phyloP scores from a whole-genome alignment of 2,797 vertebrate genomes.

The Dryobates pubescens region DNA sequence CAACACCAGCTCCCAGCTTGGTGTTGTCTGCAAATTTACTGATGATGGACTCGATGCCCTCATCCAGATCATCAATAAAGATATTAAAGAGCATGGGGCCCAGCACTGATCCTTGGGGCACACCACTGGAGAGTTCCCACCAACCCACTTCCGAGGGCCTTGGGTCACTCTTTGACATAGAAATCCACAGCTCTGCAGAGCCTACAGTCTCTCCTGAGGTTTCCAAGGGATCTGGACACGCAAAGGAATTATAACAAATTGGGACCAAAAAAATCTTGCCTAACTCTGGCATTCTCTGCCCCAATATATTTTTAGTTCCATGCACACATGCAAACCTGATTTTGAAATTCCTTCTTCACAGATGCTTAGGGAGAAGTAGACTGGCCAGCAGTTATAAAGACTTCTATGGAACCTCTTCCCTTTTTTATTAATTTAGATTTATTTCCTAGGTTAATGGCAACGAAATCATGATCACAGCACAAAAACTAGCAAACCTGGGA shows the following conservation, averaged over 20 bases:
- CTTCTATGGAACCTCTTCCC: neutral
- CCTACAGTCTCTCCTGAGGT: neutral
- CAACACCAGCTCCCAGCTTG: no score
- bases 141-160: neutral
- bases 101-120: no score
- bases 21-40: no score
- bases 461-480: neutral
- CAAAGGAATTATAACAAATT: neutral
- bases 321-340: neutral
- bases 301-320: neutral
- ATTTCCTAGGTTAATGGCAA: neutral
- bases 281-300: neutral
- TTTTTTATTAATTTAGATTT: neutral
- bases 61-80: no score
- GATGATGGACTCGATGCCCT: no score
- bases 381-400: neutral
- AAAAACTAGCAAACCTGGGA: constrained; percentile 1
- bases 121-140: neutral
- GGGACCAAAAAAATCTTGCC: neutral
- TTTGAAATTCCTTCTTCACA: neutral
- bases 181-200: neutral
- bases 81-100: no score
- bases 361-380: neutral
- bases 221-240: neutral
- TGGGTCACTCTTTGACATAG: neutral